Evolutionary conservation across 2,113 vertebrate genomes (phyloP).

Genomic region (Lagopus muta): DNA sequence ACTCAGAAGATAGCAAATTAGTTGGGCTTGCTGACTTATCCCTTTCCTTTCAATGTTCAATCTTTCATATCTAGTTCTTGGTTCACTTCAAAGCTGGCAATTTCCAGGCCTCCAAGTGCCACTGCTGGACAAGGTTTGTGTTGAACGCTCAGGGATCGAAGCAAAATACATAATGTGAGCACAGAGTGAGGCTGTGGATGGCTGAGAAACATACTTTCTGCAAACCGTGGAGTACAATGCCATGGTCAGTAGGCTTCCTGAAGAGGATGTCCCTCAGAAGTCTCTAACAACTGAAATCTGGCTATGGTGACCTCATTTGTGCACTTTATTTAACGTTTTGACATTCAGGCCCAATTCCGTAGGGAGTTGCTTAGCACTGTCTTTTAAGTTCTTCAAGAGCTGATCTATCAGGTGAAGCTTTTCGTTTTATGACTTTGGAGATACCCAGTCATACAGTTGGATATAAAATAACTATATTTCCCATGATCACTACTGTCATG

Average conservation of each 20-base stretch:
- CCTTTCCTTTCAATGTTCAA: not conserved
- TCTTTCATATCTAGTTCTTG: not conserved
- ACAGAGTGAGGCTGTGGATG: not conserved
- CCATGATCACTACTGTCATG: not conserved
- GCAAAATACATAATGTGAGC: not conserved
- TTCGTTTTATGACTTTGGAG: not conserved
- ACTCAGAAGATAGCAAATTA: not conserved
- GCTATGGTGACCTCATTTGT: not conserved
- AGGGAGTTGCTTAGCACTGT: fast-evolving
- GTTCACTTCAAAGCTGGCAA: not conserved
- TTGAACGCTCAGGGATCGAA: not conserved
- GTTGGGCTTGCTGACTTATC: not conserved
- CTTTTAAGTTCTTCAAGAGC: not conserved
- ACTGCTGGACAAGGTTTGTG: not conserved
- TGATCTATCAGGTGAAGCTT: not conserved
- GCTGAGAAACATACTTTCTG: not conserved
- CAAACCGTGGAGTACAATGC: not conserved
- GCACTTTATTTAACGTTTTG: not conserved
- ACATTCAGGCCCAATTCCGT: not conserved
- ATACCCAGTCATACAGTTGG: not conserved
- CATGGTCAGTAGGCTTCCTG: not conserved
- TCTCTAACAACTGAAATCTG: not conserved
- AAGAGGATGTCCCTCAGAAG: not conserved
- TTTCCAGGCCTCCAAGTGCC: not conserved
- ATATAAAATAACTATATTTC: not conserved